Evolutionary conservation across 30 jellyfish, hydroid and myxozoan species (phyloP), one percentile per base, ranked within the genome.

Genomic region (Chrysaora quinquecirrha): DNA sequence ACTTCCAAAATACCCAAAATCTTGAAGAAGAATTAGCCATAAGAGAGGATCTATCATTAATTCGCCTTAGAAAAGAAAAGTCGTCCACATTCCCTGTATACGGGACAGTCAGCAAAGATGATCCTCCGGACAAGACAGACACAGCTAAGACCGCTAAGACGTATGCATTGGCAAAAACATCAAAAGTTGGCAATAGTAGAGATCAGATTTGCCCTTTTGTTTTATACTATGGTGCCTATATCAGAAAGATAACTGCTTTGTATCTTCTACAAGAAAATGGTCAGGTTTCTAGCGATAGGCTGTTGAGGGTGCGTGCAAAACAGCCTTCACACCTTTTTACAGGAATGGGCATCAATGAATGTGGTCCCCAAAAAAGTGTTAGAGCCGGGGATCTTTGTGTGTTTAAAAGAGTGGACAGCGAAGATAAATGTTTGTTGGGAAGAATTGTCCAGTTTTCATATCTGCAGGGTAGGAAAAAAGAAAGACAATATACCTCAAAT

Each of bases 361-460:
- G 46, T 67, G 85, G 90, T 14, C 90, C 21, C 16, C 90, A 65
- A 68, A 0, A 80, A 3, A 48, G 43, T 7, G 83, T 63, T 67
- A 80, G 75, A 16, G 23, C 75, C 1, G 84, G 90, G 0, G 82
- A 63, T 64, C 34, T 80, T 47, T 80, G 90, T 49, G 30, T 80
- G 29, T 80, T 80, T 63, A 67, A 54, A 14, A 64, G 84, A 25
- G 83, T 80, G 34, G 85, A 80, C 75, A 23, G 29, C 19, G 4
- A 10, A 18, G 14, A 46, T 12, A 80, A 80, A 1, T 64, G 83
- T 67, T 49, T 80, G 64, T 24, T 64, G 19, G 90, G 85, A 9
- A 80, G 90, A 48, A 23, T 65, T 47, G 33, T 64, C 33, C 90
- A 80, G 47, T 80, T 80, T 67, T 80, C 90, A 19, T 80, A 63